These are phyloP conservation scores for Himalopsyche phryganea DNA, from an alignment of 1,140 invertebrate species.

Conservation along the genomic window DNA sequence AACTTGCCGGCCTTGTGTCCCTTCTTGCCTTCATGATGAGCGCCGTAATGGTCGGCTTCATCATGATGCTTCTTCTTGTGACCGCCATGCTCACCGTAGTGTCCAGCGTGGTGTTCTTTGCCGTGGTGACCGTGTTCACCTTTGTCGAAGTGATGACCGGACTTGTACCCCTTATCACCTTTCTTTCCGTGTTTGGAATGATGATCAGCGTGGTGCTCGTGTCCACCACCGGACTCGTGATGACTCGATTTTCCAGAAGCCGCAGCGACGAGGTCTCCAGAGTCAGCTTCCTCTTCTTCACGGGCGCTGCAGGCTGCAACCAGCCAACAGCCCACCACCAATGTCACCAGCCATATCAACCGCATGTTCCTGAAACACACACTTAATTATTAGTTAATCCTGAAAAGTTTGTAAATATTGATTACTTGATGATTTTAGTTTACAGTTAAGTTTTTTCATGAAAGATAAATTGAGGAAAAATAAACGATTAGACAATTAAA, in stretches of 20 bases:
- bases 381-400: no score
- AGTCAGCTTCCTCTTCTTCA: conserved; percentile 16
- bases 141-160: conserved; percentile 64
- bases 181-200: conserved; percentile 63
- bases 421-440: no score
- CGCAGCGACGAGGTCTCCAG: conserved; percentile 45
- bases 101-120: conserved; percentile 66
- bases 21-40: conserved; percentile 71
- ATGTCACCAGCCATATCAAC: conserved; percentile 37
- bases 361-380: conserved; percentile 39
- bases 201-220: conserved; percentile 61
- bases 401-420: no score
- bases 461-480: no score
- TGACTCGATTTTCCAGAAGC: conserved; percentile 49
- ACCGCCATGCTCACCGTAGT: conserved; percentile 69
- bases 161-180: conserved; percentile 65
- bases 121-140: conserved; percentile 69
- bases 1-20: conserved; percentile 73
- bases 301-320: conserved; percentile 23
- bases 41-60: conserved; percentile 62
- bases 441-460: no score
- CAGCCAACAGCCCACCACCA: conserved; percentile 27
- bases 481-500: no score
- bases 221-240: conserved; percentile 61
- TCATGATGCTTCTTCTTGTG: conserved; percentile 75